Evolutionary conservation across 92 coral and sea anemone species (phyloP).

Genomic region (Palythoa caribaeorum): DNA sequence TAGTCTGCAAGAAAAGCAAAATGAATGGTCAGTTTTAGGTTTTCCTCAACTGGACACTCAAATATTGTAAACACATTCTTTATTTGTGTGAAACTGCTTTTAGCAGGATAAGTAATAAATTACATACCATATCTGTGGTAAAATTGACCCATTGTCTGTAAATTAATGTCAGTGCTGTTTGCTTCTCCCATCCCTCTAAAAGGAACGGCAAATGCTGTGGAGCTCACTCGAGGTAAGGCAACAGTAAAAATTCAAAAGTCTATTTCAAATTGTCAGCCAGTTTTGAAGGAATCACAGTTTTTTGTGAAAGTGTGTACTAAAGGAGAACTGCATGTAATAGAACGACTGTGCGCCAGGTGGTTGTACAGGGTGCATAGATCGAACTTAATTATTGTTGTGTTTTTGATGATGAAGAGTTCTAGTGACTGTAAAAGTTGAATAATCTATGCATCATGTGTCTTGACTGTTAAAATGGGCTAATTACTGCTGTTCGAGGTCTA

Average conservation of each 20-base stretch:
- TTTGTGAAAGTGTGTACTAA: not conserved
- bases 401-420: not conserved
- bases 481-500: too few species aligned
- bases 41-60: too few species aligned
- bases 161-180: slow-evolving; percentile 25
- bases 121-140: not conserved
- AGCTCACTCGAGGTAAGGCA: slow-evolving; percentile 43
- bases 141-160: not conserved
- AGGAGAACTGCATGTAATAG: not conserved
- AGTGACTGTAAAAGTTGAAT: too few species aligned
- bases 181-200: slow-evolving; percentile 3
- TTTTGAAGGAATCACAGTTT: not conserved
- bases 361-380: not conserved
- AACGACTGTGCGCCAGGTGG: too few species aligned
- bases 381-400: not conserved
- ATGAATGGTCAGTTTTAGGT: too few species aligned
- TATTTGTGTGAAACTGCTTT: too few species aligned
- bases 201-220: slow-evolving; percentile 58
- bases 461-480: too few species aligned
- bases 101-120: too few species aligned
- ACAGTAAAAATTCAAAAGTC: slow-evolving; percentile 14
- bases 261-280: slow-evolving; percentile 8
- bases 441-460: too few species aligned
- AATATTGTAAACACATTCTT: too few species aligned
- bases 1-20: too few species aligned